Evolutionary conservation across 2,113 vertebrate genomes (phyloP).

Genomic region (Dasyprocta punctata): DNA sequence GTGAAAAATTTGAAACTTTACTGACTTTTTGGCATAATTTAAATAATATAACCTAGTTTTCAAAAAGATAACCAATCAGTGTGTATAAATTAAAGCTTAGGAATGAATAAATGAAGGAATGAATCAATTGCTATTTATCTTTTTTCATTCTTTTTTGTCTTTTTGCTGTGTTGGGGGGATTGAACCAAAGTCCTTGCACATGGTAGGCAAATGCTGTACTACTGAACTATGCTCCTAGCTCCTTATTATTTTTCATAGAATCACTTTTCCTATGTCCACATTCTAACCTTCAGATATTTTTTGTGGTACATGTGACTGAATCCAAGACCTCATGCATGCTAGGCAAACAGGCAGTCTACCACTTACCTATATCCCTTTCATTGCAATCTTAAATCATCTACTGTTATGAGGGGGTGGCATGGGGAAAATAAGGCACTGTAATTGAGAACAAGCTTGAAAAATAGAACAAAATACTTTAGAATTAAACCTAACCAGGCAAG

Average conservation of each 20-base stretch:
- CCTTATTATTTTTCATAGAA: background rate
- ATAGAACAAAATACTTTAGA: background rate
- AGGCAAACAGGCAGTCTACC: background rate
- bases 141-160: background rate
- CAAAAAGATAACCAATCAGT: constrained; percentile 4
- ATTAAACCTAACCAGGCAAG: background rate
- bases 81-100: background rate
- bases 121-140: background rate
- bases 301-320: background rate
- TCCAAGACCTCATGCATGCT: background rate
- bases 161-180: background rate
- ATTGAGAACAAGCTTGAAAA: background rate
- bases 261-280: constrained; percentile 5
- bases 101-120: constrained; percentile 19
- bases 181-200: no score
- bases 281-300: background rate
- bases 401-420: background rate
- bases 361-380: background rate
- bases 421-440: background rate
- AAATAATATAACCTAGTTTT: constrained; percentile 31
- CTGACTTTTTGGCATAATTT: background rate
- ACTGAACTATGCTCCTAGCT: background rate
- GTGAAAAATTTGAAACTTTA: constrained; percentile 6
- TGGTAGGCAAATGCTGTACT: background rate
- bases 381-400: background rate